A percentile compares a stretch with the other conserved stretches of the same genome.
These are phyloP conservation scores for Desmophyllum pertusum DNA, from an alignment of 92 coral and sea anemone species.

Conservation along the genomic window DNA sequence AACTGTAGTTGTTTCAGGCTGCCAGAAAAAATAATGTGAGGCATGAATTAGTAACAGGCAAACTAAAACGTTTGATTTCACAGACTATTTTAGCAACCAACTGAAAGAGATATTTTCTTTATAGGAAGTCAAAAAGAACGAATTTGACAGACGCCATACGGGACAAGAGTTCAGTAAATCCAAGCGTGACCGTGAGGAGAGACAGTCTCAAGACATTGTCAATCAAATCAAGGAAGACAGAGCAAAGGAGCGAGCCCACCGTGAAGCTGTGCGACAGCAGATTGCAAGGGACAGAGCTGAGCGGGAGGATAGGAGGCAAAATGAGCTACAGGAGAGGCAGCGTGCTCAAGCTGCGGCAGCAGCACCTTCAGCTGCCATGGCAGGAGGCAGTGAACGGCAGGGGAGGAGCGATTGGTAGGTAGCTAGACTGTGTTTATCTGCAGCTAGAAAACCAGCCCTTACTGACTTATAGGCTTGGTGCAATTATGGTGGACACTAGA, in stretches of 20 bases:
- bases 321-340: slow-evolving; percentile 77
- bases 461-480: too few species aligned
- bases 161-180: slow-evolving; percentile 79
- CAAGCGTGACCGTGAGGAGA: slow-evolving; percentile 78
- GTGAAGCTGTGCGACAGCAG: slow-evolving; percentile 87
- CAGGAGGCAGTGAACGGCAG: slow-evolving; percentile 20
- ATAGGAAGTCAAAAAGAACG: slow-evolving; percentile 77
- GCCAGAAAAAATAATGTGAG: too few species aligned
- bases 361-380: slow-evolving; percentile 12
- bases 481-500: too few species aligned
- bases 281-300: slow-evolving; percentile 93
- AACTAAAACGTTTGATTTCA: not conserved
- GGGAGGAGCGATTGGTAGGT: slow-evolving; percentile 12
- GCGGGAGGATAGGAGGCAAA: slow-evolving; percentile 77
- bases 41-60: too few species aligned
- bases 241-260: slow-evolving; percentile 85
- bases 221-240: slow-evolving; percentile 86
- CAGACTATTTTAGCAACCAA: not conserved
- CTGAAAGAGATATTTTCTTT: not conserved
- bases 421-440: not conserved
- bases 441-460: not conserved
- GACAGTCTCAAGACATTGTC: slow-evolving; percentile 72
- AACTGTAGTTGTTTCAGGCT: too few species aligned
- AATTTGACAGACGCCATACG: slow-evolving; percentile 65
- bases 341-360: slow-evolving; percentile 35